Evolutionary conservation across 2,888 invertebrate species (phyloP), one percentile per base, ranked within the genome.

Genomic region (Leptogaster cylindrica): DNA sequence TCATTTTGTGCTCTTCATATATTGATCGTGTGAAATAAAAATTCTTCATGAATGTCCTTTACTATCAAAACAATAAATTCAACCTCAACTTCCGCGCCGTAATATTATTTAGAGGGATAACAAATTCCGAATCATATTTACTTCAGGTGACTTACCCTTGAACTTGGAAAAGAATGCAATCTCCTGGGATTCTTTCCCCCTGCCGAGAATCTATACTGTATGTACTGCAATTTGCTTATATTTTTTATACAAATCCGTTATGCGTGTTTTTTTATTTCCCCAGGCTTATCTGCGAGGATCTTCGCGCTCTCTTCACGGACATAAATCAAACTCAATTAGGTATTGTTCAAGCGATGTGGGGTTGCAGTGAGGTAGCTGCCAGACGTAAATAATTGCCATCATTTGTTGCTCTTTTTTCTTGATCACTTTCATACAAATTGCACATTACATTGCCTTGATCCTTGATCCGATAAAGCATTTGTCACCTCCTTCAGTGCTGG

Each of bases 11-110:
- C n/a, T n/a, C n/a, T n/a, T n/a, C n/a, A n/a, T n/a, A n/a, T n/a
- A n/a, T n/a, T n/a, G n/a, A n/a, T n/a, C 46, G 46, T 46, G 46
- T 46, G 46, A 46, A 46, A 46, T 46, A 46, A 46, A 46, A 46
- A 3, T 20, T 46, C 16, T 46, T 20, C 46, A 46, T 23, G 10
- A n/a, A 16, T 46, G n/a, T 46, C 20, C 4, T 46, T 20, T 2
- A 1, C 25, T 46, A 46, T 46, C 20, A 46, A 20, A 46, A 46
- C n/a, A 46, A 46, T 46, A 46, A 46, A 46, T 46, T 46, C n/a
- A n/a, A n/a, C n/a, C n/a, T n/a, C n/a, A n/a, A n/a, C n/a, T n/a
- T n/a, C n/a, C n/a, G n/a, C n/a, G n/a, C n/a, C n/a, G n/a, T n/a
- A n/a, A n/a, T n/a, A n/a, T n/a, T n/a, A n/a, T n/a, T n/a, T n/a